These are phyloP conservation scores for Psittacula echo DNA, from an alignment of 2,797 vertebrate species.

Conservation along the genomic window DNA sequence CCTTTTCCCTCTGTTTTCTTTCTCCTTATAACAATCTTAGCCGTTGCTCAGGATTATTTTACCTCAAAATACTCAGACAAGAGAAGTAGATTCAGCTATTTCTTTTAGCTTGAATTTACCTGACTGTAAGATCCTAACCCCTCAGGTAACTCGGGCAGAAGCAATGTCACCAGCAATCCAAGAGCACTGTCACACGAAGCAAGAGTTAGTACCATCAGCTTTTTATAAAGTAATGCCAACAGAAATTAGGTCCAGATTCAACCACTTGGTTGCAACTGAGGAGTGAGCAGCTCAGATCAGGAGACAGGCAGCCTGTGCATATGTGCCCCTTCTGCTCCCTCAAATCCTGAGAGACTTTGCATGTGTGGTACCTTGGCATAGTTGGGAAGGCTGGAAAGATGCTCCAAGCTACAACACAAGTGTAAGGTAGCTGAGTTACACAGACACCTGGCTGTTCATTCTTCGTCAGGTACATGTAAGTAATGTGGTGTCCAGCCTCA, in stretches of 20 bases:
- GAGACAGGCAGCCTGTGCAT: not conserved
- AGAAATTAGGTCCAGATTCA: slow-evolving; percentile 24
- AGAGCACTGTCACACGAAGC: not conserved
- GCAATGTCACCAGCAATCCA: not conserved
- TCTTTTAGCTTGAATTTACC: not conserved
- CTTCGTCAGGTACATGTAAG: fast-evolving
- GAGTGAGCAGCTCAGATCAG: not conserved
- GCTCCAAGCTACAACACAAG: not conserved
- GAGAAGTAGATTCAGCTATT: not conserved
- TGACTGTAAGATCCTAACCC: not conserved
- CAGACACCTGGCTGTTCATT: fast-evolving
- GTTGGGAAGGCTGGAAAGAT: not conserved
- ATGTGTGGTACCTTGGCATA: not conserved
- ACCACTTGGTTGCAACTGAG: not conserved
- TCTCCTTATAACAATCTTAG: not conserved
- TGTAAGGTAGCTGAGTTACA: not conserved
- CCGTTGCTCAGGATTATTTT: not conserved
- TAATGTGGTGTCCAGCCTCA: not conserved
- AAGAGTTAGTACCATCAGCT: not conserved
- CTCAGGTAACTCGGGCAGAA: not conserved
- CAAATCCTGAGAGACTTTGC: not conserved
- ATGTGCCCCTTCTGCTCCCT: not conserved
- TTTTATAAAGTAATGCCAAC: slow-evolving; percentile 53
- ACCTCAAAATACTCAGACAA: not conserved
- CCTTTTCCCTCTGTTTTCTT: not conserved